These are phyloP conservation scores for Saturnia pavonia DNA, from an alignment of 2,888 invertebrate species.

Conservation along the genomic window DNA sequence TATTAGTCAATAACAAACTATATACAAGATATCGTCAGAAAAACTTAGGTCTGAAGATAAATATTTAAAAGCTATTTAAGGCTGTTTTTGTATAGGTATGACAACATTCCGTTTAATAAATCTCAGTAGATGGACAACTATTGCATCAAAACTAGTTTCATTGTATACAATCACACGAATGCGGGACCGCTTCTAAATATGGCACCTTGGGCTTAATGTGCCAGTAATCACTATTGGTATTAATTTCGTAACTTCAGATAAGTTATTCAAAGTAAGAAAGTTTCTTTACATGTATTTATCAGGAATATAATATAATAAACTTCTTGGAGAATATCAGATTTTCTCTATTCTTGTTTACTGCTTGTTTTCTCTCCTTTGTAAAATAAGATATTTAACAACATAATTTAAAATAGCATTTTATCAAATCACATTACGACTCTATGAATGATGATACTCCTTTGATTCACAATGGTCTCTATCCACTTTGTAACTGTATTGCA, in stretches of 20 bases:
- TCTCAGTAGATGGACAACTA: constrained; percentile 13
- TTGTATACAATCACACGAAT: constrained; percentile 9
- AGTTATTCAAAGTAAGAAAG: neutral
- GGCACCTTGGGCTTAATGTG: constrained; percentile 9
- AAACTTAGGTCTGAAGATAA: neutral
- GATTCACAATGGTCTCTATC: neutral
- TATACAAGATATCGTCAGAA: neutral
- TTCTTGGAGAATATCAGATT: neutral
- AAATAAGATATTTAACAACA: neutral
- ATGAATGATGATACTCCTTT: neutral
- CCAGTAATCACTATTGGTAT: constrained; percentile 10
- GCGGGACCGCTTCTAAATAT: constrained; percentile 9
- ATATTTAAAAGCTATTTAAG: neutral
- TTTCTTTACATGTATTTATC: neutral
- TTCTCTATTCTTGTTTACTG: neutral
- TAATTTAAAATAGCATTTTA: neutral
- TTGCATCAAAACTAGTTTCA: constrained; percentile 17
- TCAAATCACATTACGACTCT: neutral
- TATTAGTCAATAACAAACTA: neutral
- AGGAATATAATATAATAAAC: neutral
- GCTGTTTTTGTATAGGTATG: neutral
- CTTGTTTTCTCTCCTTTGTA: neutral
- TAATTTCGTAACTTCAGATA: constrained; percentile 4
- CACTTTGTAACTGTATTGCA: neutral
- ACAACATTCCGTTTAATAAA: neutral